phyloP scores from a whole-genome alignment of 2,888 invertebrate species.

The Rhamnusium bicolor region DNA sequence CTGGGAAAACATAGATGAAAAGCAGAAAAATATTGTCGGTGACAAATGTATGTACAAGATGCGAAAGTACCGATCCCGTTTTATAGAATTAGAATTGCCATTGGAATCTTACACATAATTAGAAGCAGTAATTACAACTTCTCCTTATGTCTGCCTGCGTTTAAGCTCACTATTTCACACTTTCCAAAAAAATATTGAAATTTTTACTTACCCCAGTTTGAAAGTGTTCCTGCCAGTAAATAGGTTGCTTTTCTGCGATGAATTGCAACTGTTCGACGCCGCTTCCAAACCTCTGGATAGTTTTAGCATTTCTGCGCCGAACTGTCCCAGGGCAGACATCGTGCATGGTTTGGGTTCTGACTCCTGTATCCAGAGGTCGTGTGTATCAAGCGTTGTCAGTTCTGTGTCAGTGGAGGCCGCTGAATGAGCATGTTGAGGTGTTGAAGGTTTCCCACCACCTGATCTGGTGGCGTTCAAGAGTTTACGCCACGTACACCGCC shows the following conservation, averaged over 20 bases:
- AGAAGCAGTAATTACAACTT: too few relatives aligned
- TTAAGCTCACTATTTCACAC: too few relatives aligned
- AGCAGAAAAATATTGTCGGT: too few relatives aligned
- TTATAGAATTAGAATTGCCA: too few relatives aligned
- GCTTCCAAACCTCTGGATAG: conserved; percentile 86
- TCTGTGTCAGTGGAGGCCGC: conserved; percentile 89
- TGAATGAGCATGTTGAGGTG: conserved; percentile 72
- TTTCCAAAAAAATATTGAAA: too few relatives aligned
- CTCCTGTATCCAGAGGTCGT: conserved; percentile 84
- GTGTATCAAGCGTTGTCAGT: conserved; percentile 86
- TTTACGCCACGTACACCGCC: conserved; percentile 86
- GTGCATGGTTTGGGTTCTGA: conserved; percentile 84
- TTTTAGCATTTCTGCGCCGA: conserved; percentile 90
- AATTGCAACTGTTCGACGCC: conserved; percentile 68
- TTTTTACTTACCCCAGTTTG: conserved; percentile 61
- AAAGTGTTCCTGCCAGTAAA: conserved; percentile 47
- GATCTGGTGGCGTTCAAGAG: conserved; percentile 74
- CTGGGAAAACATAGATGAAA: too few relatives aligned
- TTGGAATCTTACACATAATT: too few relatives aligned
- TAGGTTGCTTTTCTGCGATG: conserved; percentile 29
- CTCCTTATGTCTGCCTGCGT: too few relatives aligned
- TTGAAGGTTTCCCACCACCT: conserved; percentile 53
- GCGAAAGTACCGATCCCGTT: too few relatives aligned
- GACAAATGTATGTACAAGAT: too few relatives aligned
- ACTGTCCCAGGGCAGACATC: conserved; percentile 89